phyloP scores from a whole-genome alignment of 2,113 vertebrate genomes.

The Notarius quadriscutis region DNA sequence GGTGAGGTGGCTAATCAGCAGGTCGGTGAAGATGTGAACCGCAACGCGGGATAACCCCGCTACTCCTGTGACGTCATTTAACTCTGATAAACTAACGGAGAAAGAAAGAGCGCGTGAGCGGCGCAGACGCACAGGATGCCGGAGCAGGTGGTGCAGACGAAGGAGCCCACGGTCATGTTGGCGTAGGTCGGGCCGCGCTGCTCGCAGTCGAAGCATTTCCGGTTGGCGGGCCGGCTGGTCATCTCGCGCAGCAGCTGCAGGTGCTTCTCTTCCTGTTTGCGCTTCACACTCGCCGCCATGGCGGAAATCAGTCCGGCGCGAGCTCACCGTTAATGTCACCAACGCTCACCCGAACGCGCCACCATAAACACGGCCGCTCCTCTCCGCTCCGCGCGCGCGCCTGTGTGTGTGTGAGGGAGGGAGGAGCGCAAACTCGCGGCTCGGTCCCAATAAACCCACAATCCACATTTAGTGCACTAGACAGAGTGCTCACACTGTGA shows the following conservation, averaged over 20 bases:
- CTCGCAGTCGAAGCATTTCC: constrained; percentile 98
- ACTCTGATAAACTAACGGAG: background rate
- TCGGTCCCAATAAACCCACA: background rate
- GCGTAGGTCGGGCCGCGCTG: constrained; percentile 97
- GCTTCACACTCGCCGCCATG: constrained; percentile 94
- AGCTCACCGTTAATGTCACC: background rate
- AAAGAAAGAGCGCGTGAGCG: background rate
- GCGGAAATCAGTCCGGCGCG: constrained; percentile 42
- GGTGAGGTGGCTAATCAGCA: no score
- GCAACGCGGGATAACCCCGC: background rate
- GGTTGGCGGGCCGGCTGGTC: constrained; percentile 91
- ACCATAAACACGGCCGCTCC: constrained; percentile 38
- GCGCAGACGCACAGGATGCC: constrained; percentile 86
- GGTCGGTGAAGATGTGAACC: background rate
- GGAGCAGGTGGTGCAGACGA: constrained; percentile 96
- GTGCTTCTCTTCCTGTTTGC: constrained; percentile 98
- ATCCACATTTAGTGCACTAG: background rate
- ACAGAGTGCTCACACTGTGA: background rate
- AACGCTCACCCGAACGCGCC: background rate
- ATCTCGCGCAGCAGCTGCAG: constrained; percentile 96
- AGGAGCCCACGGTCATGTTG: constrained; percentile 97
- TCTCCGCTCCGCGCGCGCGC: constrained; percentile 18
- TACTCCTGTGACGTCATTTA: constrained; percentile 1
- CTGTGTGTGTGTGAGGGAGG: background rate
- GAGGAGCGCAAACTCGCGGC: constrained; percentile 6